Conservation (phyloP, 2,888 invertebrate genomes). For the Aleiodes leptofemur region DNA sequence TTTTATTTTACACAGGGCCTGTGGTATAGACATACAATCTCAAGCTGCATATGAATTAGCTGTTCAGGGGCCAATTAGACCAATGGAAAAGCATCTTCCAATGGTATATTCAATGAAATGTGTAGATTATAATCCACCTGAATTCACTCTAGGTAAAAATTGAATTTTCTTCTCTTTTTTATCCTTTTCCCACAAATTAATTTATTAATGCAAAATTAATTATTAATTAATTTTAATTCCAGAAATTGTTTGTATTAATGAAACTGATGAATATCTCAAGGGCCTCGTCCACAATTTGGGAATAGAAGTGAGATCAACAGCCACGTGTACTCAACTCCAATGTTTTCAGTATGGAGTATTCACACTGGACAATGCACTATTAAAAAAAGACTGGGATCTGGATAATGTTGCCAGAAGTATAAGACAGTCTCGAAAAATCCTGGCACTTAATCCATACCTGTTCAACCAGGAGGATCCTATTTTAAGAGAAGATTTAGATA, state of each 20-base stretch:
- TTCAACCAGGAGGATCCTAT: conserved; percentile 69
- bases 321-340: conserved; percentile 87
- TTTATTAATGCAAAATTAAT: neutral
- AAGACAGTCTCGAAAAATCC: conserved; percentile 76
- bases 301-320: conserved; percentile 84
- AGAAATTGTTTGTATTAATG: conserved; percentile 94
- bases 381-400: conserved; percentile 89
- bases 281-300: conserved; percentile 91
- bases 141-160: conserved; percentile 87
- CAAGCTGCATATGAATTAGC: conserved; percentile 95
- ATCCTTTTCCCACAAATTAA: conserved; percentile 6
- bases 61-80: conserved; percentile 87
- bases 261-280: conserved; percentile 86
- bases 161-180: conserved; percentile 5
- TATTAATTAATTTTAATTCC: conserved; percentile 67
- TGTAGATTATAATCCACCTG: conserved; percentile 86
- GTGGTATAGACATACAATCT: conserved; percentile 89
- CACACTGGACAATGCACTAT: conserved; percentile 83
- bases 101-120: conserved; percentile 92
- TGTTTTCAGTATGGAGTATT: conserved; percentile 92
- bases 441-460: conserved; percentile 77
- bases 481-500: conserved; percentile 53
- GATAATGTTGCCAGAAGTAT: conserved; percentile 83
- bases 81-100: conserved; percentile 82
- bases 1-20: conserved; percentile 75